phyloP scores from a whole-genome alignment of 2,888 invertebrate genomes.

The Toxonevra muliebris region DNA sequence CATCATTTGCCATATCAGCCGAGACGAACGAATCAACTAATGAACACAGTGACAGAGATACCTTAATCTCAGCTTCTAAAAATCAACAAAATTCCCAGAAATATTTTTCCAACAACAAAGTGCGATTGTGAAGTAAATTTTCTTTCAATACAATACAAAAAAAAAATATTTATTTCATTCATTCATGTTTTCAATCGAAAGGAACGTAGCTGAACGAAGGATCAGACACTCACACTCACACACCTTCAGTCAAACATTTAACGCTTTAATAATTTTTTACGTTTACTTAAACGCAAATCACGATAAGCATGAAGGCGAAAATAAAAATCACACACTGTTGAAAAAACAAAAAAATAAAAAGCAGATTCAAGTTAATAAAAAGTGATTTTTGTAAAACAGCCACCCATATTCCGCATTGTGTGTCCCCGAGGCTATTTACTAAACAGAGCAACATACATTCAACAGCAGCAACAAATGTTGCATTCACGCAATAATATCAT shows the following conservation, averaged over 20 bases:
- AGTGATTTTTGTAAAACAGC: conserved; percentile 35
- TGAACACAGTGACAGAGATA: too few species aligned
- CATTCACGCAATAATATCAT: conserved; percentile 23
- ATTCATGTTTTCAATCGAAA: conserved; percentile 26
- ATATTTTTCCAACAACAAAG: background rate
- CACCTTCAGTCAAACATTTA: conserved; percentile 20
- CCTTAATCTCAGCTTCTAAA: too few species aligned
- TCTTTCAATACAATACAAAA: background rate
- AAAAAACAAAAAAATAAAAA: conserved; percentile 10
- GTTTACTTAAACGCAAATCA: conserved; percentile 40
- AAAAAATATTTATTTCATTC: conserved; percentile 13
- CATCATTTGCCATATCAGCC: too few species aligned
- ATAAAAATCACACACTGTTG: background rate
- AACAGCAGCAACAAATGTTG: background rate
- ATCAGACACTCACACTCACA: conserved; percentile 16
- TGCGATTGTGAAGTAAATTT: conserved; percentile 9
- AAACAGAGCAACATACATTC: conserved; percentile 21
- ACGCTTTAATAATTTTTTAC: conserved; percentile 30
- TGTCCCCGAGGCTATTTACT: conserved; percentile 41
- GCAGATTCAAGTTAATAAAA: conserved; percentile 25
- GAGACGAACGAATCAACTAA: too few species aligned
- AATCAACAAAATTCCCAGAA: background rate
- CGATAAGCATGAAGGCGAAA: conserved; percentile 36
- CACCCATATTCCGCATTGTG: conserved; percentile 41
- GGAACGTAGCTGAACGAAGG: conserved; percentile 13